Evolutionary conservation across 2,888 invertebrate species (phyloP).

Genomic region (Agrochola macilenta): DNA sequence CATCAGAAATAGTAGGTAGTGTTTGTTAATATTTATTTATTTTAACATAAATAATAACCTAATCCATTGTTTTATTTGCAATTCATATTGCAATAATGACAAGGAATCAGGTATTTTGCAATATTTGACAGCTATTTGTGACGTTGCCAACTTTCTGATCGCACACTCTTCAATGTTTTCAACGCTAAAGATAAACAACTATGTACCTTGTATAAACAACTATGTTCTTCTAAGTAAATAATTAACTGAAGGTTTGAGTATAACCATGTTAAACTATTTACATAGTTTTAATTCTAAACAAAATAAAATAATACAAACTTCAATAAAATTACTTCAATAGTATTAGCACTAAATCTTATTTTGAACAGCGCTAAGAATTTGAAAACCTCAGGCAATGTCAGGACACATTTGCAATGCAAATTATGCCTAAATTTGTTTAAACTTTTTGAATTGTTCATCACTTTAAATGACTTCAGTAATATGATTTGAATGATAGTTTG

Average conservation of each 20-base stretch:
- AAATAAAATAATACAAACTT: conserved; percentile 4
- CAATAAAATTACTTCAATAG: conserved; percentile 30
- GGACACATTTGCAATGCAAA: conserved; percentile 61
- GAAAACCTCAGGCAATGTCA: conserved; percentile 45
- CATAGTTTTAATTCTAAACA: background rate
- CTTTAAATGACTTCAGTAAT: conserved; percentile 64
- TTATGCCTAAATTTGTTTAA: conserved; percentile 39
- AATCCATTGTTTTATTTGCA: no score
- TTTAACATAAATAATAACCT: no score
- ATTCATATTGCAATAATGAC: no score
- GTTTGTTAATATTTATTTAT: background rate
- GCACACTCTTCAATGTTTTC: background rate
- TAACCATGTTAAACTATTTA: background rate
- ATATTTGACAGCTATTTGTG: background rate
- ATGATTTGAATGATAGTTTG: conserved; percentile 64
- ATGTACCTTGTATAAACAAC: no score
- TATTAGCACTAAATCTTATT: conserved; percentile 38
- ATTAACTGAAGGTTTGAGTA: no score
- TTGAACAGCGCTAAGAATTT: conserved; percentile 42
- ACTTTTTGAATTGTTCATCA: conserved; percentile 65
- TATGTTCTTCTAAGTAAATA: no score
- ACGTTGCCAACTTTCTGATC: background rate
- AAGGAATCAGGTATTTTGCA: background rate
- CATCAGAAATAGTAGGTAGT: background rate
- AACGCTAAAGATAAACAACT: background rate